Percentiles rank a stretch among this genome's conserved stretches.
Evolutionary conservation across 2,888 invertebrate genomes (phyloP).

Genomic region (Autographa gamma): DNA sequence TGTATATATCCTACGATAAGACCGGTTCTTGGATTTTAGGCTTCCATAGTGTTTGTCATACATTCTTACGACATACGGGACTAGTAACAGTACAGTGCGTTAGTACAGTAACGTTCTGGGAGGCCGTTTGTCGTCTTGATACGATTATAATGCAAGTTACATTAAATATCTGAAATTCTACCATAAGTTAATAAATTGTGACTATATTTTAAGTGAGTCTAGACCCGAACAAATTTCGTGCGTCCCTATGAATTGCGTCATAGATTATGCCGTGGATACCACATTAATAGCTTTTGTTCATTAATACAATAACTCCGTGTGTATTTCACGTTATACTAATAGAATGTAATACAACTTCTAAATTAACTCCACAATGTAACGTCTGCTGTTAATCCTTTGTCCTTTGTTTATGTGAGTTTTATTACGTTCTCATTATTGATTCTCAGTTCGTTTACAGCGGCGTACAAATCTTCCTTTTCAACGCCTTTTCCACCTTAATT

Average conservation of each 20-base stretch:
- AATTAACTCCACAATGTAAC: constrained; percentile 4
- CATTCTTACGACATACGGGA: constrained; percentile 9
- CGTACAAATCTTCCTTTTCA: neutral
- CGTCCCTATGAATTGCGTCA: constrained; percentile 44
- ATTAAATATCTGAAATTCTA: neutral
- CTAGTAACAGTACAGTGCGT: neutral
- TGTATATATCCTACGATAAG: constrained; percentile 3
- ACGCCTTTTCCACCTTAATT: neutral
- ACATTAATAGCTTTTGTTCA: constrained; percentile 41
- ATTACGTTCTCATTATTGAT: neutral
- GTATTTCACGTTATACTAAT: constrained; percentile 1
- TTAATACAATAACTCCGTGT: constrained; percentile 27
- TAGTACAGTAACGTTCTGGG: constrained; percentile 3
- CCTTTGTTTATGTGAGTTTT: neutral
- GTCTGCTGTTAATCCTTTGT: constrained; percentile 1
- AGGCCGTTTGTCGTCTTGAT: neutral
- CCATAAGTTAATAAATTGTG: neutral
- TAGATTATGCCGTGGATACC: constrained; percentile 30
- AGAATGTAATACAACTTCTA: constrained; percentile 3
- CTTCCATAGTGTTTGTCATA: neutral
- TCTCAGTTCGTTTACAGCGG: neutral
- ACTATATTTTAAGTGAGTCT: neutral
- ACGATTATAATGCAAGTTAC: neutral
- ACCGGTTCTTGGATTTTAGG: constrained; percentile 4
- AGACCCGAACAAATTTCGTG: constrained; percentile 35